Base-by-base conservation (phyloP, 1,140 invertebrate genomes). In the Eumeta japonica region DNA sequence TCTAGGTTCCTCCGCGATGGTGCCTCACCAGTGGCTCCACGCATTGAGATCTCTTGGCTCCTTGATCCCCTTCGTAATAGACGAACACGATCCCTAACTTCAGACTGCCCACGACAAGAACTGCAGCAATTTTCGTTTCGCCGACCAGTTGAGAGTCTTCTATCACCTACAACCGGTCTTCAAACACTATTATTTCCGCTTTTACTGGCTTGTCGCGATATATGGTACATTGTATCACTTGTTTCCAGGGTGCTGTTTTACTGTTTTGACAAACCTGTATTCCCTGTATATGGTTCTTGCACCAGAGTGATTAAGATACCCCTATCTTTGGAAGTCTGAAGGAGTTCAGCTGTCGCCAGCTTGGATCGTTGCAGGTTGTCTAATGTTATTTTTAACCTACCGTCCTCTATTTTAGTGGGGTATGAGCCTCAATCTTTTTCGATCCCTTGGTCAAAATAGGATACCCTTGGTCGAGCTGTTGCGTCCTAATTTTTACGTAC, bases 201-300 rank as follows among this genome's bases (percentile, higher is more conserved):
- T 31, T n/a, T 9, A n/a, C 29, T 1, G 51, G 54, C 33, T 52
- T 54, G 20, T 35, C 10, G 1, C 46, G 18, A 24, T 35, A 42
- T 0, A 35, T 17, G 14, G 39, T 42, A 37, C 52, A 51, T 35
- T 58, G 54, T 17, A 55, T 48, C 17, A 53, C 15, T 20, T 36
- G 1, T 38, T 48, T 11, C 48, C 48, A 3, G 43, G 38, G 14
- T 33, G 33, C 35, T 39, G 35, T 11, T 42, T 43, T 9, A 52
- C n/a, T 0, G 3, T n/a, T n/a, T n/a, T n/a, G n/a, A n/a, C n/a
- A n/a, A 4, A 1, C 50, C 49, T 2, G 13, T 20, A 7, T 18
- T 37, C 0, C 51, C 48, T 9, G 48, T 43, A 27, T 53, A 56
- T 18, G 53, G 50, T 35, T 52, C 51, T 17, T 52, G 51, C 1